These are phyloP conservation scores for Caenorhabditis sinica DNA, from an alignment of 2,888 invertebrate genomes.

Conservation along the genomic window DNA sequence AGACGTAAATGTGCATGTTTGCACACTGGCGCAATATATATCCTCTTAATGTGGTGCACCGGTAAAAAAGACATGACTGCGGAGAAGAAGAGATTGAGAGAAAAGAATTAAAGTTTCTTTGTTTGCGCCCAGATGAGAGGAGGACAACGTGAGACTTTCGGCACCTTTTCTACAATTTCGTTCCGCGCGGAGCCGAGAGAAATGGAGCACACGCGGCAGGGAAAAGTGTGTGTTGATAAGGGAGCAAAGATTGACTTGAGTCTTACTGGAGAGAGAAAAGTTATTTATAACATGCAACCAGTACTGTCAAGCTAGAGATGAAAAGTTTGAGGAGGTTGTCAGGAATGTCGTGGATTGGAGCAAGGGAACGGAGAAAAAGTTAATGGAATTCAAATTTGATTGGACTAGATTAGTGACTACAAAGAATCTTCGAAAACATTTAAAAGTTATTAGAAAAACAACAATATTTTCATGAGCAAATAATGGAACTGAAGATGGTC, in stretches of 20 bases:
- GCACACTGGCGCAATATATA: slow-evolving; percentile 64
- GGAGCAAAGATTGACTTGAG: slow-evolving; percentile 51
- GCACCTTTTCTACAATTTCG: slow-evolving; percentile 38
- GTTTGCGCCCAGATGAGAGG: slow-evolving; percentile 36
- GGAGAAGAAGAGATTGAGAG: slow-evolving; percentile 7
- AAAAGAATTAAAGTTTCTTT: slow-evolving; percentile 33
- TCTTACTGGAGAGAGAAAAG: background rate
- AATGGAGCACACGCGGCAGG: background rate
- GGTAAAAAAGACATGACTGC: slow-evolving; percentile 5
- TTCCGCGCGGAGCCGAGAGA: slow-evolving; percentile 35
- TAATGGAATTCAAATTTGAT: too few species aligned
- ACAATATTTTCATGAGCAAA: too few species aligned
- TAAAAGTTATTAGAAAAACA: too few species aligned
- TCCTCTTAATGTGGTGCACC: slow-evolving; percentile 58
- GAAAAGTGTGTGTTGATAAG: slow-evolving; percentile 39
- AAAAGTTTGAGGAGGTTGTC: background rate
- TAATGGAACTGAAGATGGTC: too few species aligned
- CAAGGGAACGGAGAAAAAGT: background rate
- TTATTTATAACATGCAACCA: slow-evolving; percentile 29
- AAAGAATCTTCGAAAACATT: too few species aligned
- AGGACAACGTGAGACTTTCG: slow-evolving; percentile 54
- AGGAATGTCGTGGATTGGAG: background rate
- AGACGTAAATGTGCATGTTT: slow-evolving; percentile 66
- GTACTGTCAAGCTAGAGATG: slow-evolving; percentile 32
- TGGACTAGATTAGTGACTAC: too few species aligned